Evolutionary conservation across 1,140 invertebrate species (phyloP), one percentile per base, ranked within the genome.

Genomic region (Drosophila cardini): DNA sequence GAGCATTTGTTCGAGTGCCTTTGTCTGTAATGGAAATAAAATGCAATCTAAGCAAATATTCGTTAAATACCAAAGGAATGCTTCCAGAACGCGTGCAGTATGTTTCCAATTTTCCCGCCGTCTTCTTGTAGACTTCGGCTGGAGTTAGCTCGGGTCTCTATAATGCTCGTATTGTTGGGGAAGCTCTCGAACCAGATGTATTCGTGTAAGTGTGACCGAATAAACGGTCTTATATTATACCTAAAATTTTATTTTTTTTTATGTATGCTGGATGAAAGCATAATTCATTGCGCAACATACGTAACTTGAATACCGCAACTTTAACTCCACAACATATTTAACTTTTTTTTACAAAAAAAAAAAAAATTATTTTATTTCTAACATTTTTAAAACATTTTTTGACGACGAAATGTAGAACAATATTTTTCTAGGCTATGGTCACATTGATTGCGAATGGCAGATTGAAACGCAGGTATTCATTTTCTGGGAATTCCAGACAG

Each of bases 41-140:
- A 48, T 38, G 26, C 36, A 60, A 13, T 8, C 11, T 40, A 42
- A 3, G 5, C 21, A 26, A 18, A 26, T 72, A 50, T 36, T 63
- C 52, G 30, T 30, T 18, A 74, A 78, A 72, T 81, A 61, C 48
- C 42, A 91, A 52, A 85, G 64, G 42, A 83, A 80, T 74, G 81
- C 76, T 40, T 91, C 83, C 5, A 97, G 95, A 50, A 95, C 91
- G 62, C 95, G 95, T 57, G 95, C 93, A 1, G 94, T 96, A 85
- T 94, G 92, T 50, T 93, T 93, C 97, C 97, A 98, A 87, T 97
- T 97, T 65, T 95, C 94, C 76, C 96, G 94, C 97, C 97, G 98
- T 94, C 91, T 91, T 92, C 92, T 46, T 93, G 80, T 7, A 98
- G 92, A 86, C 96, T 94, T 36, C 93, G 87, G 72, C 94, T 93